Conservation (phyloP, 30 jellyfish, hydroid and myxozoan genomes). For the Turritopsis rubra region DNA sequence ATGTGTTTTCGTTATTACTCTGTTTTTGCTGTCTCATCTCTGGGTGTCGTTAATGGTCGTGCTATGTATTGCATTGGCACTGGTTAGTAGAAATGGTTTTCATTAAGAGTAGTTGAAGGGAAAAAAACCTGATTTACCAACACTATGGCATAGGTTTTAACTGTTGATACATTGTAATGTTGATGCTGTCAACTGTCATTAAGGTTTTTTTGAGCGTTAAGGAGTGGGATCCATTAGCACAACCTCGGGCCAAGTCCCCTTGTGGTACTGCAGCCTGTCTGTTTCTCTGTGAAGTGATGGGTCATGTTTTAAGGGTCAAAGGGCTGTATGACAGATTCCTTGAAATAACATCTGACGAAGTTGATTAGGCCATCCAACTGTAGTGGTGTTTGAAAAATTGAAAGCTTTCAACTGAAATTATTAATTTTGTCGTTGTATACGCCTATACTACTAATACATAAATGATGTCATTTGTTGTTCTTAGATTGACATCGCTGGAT, state of each 20-base stretch:
- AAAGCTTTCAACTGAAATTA: background rate
- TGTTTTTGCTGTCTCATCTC: slow-evolving; percentile 25
- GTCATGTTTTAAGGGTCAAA: too few relatives aligned
- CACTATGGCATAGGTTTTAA: background rate
- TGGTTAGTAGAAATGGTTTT: slow-evolving; percentile 4
- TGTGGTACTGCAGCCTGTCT: too few relatives aligned
- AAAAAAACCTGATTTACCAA: background rate
- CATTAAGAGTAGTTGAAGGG: background rate
- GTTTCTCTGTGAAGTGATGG: too few relatives aligned
- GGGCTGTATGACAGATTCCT: too few relatives aligned
- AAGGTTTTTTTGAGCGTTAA: too few relatives aligned
- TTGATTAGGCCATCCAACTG: too few relatives aligned
- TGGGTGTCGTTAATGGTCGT: slow-evolving; percentile 24
- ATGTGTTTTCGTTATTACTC: slow-evolving; percentile 27
- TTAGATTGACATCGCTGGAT: slow-evolving; percentile 54
- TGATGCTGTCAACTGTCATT: too few relatives aligned
- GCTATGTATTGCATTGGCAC: slow-evolving; percentile 27
- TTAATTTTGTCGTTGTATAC: background rate
- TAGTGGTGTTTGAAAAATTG: too few relatives aligned
- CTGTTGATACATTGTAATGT: background rate
- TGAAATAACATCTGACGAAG: too few relatives aligned
- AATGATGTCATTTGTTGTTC: background rate
- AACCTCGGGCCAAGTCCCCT: too few relatives aligned
- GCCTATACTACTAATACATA: background rate
- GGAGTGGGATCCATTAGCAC: too few relatives aligned